These are phyloP conservation scores for Eleginops maclovinus DNA, from an alignment of 2,113 vertebrate genomes.

Conservation along the genomic window DNA sequence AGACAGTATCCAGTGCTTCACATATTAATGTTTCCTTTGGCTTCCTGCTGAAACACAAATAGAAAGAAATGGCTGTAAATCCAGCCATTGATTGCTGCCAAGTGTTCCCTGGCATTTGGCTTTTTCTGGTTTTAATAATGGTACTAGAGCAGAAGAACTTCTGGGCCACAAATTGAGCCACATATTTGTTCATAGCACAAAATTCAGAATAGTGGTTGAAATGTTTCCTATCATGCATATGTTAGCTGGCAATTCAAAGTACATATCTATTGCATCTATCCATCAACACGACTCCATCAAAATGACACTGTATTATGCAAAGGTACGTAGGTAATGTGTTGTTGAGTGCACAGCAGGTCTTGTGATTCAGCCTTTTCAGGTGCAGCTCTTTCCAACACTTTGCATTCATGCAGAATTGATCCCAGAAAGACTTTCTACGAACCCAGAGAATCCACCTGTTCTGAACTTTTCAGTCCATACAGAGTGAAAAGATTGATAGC, in stretches of 20 bases:
- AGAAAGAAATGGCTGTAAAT: conserved; percentile 31
- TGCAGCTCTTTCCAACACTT: neutral
- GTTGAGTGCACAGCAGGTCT: neutral
- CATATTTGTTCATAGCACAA: conserved; percentile 36
- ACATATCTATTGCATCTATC: too few relatives aligned
- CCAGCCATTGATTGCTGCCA: conserved; percentile 9
- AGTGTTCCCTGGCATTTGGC: conserved; percentile 26
- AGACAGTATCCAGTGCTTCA: conserved; percentile 28
- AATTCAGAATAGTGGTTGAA: conserved; percentile 36
- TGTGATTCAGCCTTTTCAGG: neutral
- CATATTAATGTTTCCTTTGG: conserved; percentile 26
- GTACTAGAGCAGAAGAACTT: conserved; percentile 34
- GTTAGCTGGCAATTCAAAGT: too few relatives aligned
- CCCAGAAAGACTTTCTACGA: conserved; percentile 4
- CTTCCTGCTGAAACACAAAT: conserved; percentile 42
- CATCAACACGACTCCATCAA: conserved; percentile 25
- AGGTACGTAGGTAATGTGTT: neutral
- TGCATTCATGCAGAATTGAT: neutral
- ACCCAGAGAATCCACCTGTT: neutral
- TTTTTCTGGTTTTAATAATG: conserved; percentile 46
- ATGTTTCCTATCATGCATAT: conserved; percentile 47
- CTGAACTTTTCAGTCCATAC: neutral
- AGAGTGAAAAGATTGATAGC: conserved; percentile 32
- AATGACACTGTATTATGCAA: neutral
- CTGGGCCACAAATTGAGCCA: conserved; percentile 47